Conservation (phyloP, 2,888 invertebrate genomes). For the Melipona beecheii region DNA sequence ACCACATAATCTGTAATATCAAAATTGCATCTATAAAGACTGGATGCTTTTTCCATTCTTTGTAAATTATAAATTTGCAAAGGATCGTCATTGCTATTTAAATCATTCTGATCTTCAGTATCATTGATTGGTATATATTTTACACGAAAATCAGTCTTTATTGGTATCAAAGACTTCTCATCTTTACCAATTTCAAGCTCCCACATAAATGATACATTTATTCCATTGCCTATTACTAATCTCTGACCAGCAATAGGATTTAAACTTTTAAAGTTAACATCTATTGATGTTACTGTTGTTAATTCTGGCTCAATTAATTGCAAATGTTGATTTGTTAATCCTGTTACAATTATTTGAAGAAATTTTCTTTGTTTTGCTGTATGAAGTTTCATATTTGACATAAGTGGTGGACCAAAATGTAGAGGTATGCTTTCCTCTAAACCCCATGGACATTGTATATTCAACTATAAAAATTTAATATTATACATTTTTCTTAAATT, state of each 20-base stretch:
- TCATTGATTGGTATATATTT: slow-evolving; percentile 85
- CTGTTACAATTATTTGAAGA: slow-evolving; percentile 90
- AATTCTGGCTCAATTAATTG: slow-evolving; percentile 83
- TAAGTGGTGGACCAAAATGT: slow-evolving; percentile 93
- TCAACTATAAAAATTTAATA: slow-evolving; percentile 85
- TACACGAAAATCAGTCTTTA: slow-evolving; percentile 88
- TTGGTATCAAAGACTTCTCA: slow-evolving; percentile 82
- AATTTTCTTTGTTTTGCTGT: slow-evolving; percentile 94
- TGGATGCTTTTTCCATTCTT: slow-evolving; percentile 81
- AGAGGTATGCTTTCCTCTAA: slow-evolving; percentile 90
- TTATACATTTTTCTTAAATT: background rate
- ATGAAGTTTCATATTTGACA: slow-evolving; percentile 91
- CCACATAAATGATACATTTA: slow-evolving; percentile 93
- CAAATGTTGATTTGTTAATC: slow-evolving; percentile 84
- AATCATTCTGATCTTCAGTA: slow-evolving; percentile 77
- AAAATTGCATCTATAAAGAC: slow-evolving; percentile 88
- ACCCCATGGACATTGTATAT: slow-evolving; percentile 92
- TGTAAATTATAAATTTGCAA: slow-evolving; percentile 84
- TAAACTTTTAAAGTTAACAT: slow-evolving; percentile 87
- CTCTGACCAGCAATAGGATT: slow-evolving; percentile 87
- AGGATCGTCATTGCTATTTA: slow-evolving; percentile 79
- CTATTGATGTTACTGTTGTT: slow-evolving; percentile 86
- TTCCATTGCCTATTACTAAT: slow-evolving; percentile 90
- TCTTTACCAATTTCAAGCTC: slow-evolving; percentile 85
- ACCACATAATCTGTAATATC: slow-evolving; percentile 93